Conservation (phyloP, 1,140 invertebrate genomes). For the Hylyphantes graminicola region DNA sequence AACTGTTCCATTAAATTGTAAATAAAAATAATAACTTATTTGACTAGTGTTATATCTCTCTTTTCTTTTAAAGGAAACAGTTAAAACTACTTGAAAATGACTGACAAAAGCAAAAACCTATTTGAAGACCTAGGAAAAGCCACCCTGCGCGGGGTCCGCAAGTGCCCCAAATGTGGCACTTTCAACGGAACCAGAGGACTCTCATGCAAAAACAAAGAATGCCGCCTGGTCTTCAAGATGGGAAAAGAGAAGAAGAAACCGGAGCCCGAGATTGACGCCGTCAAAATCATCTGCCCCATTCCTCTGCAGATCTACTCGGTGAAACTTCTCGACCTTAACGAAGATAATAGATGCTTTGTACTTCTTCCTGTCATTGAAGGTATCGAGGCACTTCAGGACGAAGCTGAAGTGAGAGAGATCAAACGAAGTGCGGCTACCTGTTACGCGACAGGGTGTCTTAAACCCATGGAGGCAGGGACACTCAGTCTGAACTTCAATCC, state of each 20-base stretch:
- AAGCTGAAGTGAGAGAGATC: conserved; percentile 67
- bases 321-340: conserved; percentile 69
- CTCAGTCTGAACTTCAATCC: conserved; percentile 64
- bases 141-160: conserved; percentile 78
- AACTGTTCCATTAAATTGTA: no score
- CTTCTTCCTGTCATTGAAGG: conserved; percentile 74
- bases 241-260: conserved; percentile 75
- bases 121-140: conserved; percentile 77
- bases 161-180: conserved; percentile 82
- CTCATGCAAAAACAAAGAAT: conserved; percentile 82
- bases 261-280: conserved; percentile 78
- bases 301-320: conserved; percentile 78
- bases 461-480: conserved; percentile 51
- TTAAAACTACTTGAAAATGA: not conserved
- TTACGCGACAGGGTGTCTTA: conserved; percentile 75
- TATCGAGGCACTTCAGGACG: conserved; percentile 69
- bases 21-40: no score
- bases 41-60: not conserved
- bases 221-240: conserved; percentile 78
- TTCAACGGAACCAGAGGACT: conserved; percentile 81
- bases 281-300: conserved; percentile 76
- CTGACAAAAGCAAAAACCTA: conserved; percentile 68
- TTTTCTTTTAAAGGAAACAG: not conserved
- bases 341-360: conserved; percentile 81
- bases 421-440: conserved; percentile 73